phyloP scores from a whole-genome alignment of 2,888 invertebrate species.

The Deilephila elpenor region DNA sequence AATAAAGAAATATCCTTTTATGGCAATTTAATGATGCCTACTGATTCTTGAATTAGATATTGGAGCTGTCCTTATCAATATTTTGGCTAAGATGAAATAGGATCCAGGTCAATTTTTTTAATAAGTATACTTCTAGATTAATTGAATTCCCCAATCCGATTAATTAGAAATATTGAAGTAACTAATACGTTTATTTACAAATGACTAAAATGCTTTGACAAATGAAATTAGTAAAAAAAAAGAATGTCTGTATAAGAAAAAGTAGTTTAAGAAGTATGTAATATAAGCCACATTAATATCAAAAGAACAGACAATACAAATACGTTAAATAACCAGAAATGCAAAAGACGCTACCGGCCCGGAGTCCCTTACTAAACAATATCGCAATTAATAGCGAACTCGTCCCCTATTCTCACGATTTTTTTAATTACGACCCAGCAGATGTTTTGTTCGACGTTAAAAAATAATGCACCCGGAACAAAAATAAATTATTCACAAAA shows the following conservation, averaged over 20 bases:
- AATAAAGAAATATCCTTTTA: neutral
- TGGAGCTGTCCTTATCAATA: too few relatives aligned
- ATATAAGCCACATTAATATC: neutral
- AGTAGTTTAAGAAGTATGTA: neutral
- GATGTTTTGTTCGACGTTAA: slow-evolving; percentile 71
- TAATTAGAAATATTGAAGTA: too few relatives aligned
- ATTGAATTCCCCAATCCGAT: too few relatives aligned
- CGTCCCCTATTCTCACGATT: slow-evolving; percentile 79
- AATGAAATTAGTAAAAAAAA: too few relatives aligned
- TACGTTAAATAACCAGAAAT: slow-evolving; percentile 14
- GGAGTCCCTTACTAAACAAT: neutral
- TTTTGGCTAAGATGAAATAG: too few relatives aligned
- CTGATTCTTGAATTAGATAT: too few relatives aligned
- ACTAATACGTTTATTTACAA: too few relatives aligned
- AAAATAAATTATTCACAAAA: slow-evolving; percentile 74
- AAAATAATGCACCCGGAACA: slow-evolving; percentile 69
- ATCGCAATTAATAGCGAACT: slow-evolving; percentile 68
- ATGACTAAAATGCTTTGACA: too few relatives aligned
- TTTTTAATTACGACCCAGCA: slow-evolving; percentile 78
- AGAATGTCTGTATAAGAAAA: neutral
- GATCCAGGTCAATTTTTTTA: too few relatives aligned
- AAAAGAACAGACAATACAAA: neutral
- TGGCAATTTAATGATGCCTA: too few relatives aligned
- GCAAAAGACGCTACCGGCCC: neutral
- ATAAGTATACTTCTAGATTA: too few relatives aligned